Conservation (phyloP, 37 sponge, comb jelly and placozoan genomes). For the Beroe forskalii region DNA sequence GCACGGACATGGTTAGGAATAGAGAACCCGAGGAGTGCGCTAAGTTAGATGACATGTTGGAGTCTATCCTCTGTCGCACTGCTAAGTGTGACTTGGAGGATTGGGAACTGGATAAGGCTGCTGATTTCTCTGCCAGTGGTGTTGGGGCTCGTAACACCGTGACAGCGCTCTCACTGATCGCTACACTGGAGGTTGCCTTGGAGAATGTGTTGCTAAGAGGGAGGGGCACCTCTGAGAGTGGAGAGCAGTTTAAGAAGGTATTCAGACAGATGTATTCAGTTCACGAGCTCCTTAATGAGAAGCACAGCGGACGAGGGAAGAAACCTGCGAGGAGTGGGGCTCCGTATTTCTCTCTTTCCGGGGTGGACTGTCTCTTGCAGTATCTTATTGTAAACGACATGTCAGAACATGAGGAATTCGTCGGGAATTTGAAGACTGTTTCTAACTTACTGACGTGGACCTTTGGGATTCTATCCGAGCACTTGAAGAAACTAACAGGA, state of each 20-base stretch:
- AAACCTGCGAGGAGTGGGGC: background rate
- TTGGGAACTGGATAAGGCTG: slow-evolving; percentile 50
- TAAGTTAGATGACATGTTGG: slow-evolving; percentile 14
- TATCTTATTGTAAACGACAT: slow-evolving; percentile 8
- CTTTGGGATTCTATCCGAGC: slow-evolving; percentile 33
- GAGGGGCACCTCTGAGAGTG: background rate
- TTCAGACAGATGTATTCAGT: slow-evolving; percentile 26
- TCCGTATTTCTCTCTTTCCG: slow-evolving; percentile 31
- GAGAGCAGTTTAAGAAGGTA: slow-evolving; percentile 42
- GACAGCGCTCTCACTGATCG: slow-evolving; percentile 23
- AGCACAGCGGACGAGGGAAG: slow-evolving; percentile 34
- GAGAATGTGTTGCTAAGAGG: background rate
- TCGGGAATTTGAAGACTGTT: slow-evolving; percentile 14
- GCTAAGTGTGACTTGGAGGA: slow-evolving; percentile 54
- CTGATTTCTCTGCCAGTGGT: background rate
- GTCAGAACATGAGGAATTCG: slow-evolving; percentile 34
- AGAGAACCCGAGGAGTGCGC: slow-evolving; percentile 17
- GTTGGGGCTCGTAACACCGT: slow-evolving; percentile 5
- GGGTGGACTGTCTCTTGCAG: background rate
- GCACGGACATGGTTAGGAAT: background rate
- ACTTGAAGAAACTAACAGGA: background rate
- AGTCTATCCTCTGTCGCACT: background rate
- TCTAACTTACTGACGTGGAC: slow-evolving; percentile 22
- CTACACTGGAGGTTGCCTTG: slow-evolving; percentile 2
- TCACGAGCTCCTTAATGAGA: background rate